These are phyloP conservation scores for Heliocidaris erythrogramma DNA, from an alignment of 35 echinoderm and acorn worm species.

Conservation along the genomic window DNA sequence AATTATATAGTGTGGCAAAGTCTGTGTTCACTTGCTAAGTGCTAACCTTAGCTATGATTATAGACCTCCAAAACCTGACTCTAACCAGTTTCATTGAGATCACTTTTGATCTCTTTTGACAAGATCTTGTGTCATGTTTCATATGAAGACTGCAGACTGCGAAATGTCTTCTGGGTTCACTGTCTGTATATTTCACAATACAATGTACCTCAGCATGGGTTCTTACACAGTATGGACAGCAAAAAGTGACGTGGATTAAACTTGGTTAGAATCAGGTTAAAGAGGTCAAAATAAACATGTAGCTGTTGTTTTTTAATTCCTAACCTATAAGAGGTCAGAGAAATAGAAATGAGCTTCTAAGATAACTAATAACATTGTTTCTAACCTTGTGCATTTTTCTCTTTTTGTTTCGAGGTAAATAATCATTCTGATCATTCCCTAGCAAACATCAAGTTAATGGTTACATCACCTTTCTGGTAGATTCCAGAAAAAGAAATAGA, in stretches of 20 bases:
- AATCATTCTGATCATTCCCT: too few species aligned
- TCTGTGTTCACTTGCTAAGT: background rate
- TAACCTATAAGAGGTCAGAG: background rate
- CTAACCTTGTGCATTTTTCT: conserved; percentile 5
- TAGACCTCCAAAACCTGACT: background rate
- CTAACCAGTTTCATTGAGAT: background rate
- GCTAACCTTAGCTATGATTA: background rate
- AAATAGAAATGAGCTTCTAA: background rate
- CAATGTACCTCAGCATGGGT: background rate
- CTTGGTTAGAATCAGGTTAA: background rate
- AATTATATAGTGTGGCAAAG: background rate
- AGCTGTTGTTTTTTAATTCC: background rate
- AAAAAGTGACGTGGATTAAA: background rate
- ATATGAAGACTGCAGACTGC: too few species aligned
- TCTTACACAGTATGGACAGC: background rate
- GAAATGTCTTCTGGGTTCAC: background rate
- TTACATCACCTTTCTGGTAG: too few species aligned
- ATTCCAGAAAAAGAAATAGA: too few species aligned
- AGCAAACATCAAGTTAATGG: too few species aligned
- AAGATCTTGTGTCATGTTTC: too few species aligned
- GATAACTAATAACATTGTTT: conserved; percentile 12
- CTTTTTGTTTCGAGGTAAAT: background rate
- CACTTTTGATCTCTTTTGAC: too few species aligned
- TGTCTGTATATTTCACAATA: background rate
- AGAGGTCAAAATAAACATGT: too few species aligned